phyloP scores from a whole-genome alignment of 2,113 vertebrate species.

The Chascanopsetta lugubris region DNA sequence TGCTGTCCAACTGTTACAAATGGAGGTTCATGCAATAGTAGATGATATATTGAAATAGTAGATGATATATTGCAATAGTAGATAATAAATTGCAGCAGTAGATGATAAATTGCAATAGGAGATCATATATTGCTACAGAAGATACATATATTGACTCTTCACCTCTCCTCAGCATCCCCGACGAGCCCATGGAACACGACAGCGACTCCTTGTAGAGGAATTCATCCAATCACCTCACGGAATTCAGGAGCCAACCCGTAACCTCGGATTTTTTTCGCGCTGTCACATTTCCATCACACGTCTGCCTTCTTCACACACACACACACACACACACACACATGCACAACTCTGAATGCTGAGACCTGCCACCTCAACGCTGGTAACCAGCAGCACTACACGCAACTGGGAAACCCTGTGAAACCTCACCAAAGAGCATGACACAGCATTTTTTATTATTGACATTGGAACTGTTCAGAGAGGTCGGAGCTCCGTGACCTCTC shows the following conservation, averaged over 20 bases:
- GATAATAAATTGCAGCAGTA: too few species aligned
- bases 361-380: constrained; percentile 47
- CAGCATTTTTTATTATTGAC: constrained; percentile 48
- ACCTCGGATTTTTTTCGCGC: constrained; percentile 40
- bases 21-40: too few species aligned
- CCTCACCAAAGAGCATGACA: constrained; percentile 74
- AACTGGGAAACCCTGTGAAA: constrained; percentile 60
- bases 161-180: constrained; percentile 56
- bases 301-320: constrained; percentile 51
- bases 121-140: too few species aligned
- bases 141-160: constrained; percentile 8
- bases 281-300: constrained; percentile 45
- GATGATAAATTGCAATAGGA: too few species aligned
- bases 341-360: constrained; percentile 36
- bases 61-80: too few species aligned
- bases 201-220: constrained; percentile 72
- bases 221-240: constrained; percentile 42
- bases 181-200: constrained; percentile 82
- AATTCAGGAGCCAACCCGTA: constrained; percentile 25
- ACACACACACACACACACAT: constrained; percentile 28
- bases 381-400: constrained; percentile 47
- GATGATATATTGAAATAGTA: too few species aligned
- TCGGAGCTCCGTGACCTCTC: constrained; percentile 41
- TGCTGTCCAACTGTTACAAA: too few species aligned
- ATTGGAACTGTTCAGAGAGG: constrained; percentile 25